Conservation (phyloP, 1,140 invertebrate genomes). For the Epicauta chinensis region DNA sequence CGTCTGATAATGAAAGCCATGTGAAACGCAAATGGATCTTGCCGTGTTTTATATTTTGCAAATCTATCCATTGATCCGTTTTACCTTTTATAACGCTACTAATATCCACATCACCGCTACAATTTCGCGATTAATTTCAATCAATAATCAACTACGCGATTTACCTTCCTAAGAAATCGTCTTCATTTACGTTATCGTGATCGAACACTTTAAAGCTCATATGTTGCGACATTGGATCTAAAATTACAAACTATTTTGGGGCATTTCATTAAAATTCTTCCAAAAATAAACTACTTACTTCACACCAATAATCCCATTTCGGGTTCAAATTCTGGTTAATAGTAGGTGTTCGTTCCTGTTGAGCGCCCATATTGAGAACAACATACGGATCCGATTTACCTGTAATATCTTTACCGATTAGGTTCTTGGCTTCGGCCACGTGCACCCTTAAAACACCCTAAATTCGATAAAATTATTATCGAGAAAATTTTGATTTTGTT, state of each 20-base stretch:
- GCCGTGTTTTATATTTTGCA: slow-evolving; percentile 89
- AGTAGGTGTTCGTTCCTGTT: slow-evolving; percentile 78
- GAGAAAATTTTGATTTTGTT: slow-evolving; percentile 5
- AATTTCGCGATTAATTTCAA: too few species aligned
- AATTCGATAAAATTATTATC: slow-evolving; percentile 13
- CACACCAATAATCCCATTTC: slow-evolving; percentile 88
- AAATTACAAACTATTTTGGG: slow-evolving; percentile 30
- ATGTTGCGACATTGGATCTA: slow-evolving; percentile 30
- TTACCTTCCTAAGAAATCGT: slow-evolving; percentile 78
- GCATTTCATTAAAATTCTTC: background rate
- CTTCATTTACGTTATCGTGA: slow-evolving; percentile 69
- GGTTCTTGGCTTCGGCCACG: slow-evolving; percentile 81
- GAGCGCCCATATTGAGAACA: slow-evolving; percentile 75
- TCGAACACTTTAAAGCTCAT: slow-evolving; percentile 56
- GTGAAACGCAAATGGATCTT: slow-evolving; percentile 77
- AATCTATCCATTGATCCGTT: slow-evolving; percentile 76
- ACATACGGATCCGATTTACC: slow-evolving; percentile 94
- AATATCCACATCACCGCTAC: slow-evolving; percentile 53
- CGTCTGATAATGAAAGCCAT: slow-evolving; percentile 75
- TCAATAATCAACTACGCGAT: slow-evolving; percentile 8
- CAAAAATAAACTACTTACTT: slow-evolving; percentile 46
- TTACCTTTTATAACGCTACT: slow-evolving; percentile 56
- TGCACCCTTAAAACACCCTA: slow-evolving; percentile 78
- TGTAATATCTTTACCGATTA: slow-evolving; percentile 88
- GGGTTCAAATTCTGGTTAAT: slow-evolving; percentile 88